These are phyloP conservation scores for Oryzias curvinotus DNA, from an alignment of 2,113 vertebrate species.

Conservation along the genomic window DNA sequence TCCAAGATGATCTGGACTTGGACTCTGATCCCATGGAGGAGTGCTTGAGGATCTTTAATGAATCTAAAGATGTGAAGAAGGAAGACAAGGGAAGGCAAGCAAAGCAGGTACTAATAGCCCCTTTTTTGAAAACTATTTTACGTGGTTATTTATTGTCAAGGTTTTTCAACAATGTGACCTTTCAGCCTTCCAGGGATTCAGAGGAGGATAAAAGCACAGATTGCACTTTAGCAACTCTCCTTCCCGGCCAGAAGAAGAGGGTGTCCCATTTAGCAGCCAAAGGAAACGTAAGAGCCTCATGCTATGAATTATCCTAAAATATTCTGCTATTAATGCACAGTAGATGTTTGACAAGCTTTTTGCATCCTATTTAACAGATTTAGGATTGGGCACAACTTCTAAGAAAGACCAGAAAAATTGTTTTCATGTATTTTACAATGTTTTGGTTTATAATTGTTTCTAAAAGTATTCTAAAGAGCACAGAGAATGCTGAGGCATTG, in stretches of 20 bases:
- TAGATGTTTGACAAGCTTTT: too few relatives aligned
- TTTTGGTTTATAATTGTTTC: too few relatives aligned
- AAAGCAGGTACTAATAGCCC: conserved; percentile 81
- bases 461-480: too few relatives aligned
- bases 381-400: too few relatives aligned
- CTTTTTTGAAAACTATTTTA: neutral
- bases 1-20: conserved; percentile 89
- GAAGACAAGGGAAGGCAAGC: conserved; percentile 92
- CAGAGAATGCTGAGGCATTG: too few relatives aligned
- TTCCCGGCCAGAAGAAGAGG: conserved; percentile 93
- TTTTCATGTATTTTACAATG: too few relatives aligned
- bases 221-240: conserved; percentile 83
- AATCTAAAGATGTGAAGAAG: conserved; percentile 90
- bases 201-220: conserved; percentile 77
- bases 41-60: conserved; percentile 95
- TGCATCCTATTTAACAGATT: too few relatives aligned
- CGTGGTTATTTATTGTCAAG: neutral
- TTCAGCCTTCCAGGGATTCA: conserved; percentile 68
- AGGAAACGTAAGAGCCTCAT: conserved; percentile 81
- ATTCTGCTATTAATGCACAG: too few relatives aligned
- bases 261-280: conserved; percentile 90
- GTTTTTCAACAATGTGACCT: conserved; percentile 13
- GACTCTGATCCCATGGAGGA: conserved; percentile 96
- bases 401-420: too few relatives aligned
- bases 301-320: neutral